Conservation (phyloP, 2,113 vertebrate species). For the Forbesichthys agassizii region DNA sequence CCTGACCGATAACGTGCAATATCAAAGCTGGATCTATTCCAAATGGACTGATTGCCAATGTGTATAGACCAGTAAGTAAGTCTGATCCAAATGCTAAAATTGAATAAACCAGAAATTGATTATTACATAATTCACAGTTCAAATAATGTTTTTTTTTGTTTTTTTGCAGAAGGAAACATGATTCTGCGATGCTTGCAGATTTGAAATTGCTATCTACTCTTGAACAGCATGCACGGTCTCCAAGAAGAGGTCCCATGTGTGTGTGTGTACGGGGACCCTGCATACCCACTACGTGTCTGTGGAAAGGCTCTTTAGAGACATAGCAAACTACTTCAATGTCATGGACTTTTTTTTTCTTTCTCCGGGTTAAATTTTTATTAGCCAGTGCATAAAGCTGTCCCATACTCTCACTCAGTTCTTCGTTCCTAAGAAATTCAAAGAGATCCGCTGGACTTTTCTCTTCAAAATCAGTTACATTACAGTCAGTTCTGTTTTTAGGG, state of each 20-base stretch:
- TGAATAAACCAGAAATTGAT: too few species aligned
- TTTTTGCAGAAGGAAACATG: not conserved
- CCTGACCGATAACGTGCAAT: not conserved
- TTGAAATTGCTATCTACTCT: not conserved
- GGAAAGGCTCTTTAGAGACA: constrained; percentile 6
- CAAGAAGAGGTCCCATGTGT: not conserved
- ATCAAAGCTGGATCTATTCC: not conserved
- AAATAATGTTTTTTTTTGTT: not conserved
- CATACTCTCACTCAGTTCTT: not conserved
- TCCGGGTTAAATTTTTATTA: too few species aligned
- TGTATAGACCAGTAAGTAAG: not conserved
- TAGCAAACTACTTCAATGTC: constrained; percentile 8
- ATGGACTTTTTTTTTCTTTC: not conserved
- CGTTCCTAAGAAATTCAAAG: not conserved
- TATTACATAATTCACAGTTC: too few species aligned
- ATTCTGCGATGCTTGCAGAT: constrained; percentile 3
- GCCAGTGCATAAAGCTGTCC: constrained; percentile 1
- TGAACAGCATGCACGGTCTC: constrained; percentile 8
- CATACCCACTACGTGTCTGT: constrained; percentile 10
- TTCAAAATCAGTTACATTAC: not conserved
- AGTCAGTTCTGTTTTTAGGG: constrained; percentile 3
- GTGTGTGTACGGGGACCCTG: constrained; percentile 7
- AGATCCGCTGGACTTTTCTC: not conserved
- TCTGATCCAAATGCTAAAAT: not conserved
- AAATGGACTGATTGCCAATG: not conserved